Evolutionary conservation across 2,888 invertebrate species (phyloP).

Genomic region (Eremobia ochroleuca): DNA sequence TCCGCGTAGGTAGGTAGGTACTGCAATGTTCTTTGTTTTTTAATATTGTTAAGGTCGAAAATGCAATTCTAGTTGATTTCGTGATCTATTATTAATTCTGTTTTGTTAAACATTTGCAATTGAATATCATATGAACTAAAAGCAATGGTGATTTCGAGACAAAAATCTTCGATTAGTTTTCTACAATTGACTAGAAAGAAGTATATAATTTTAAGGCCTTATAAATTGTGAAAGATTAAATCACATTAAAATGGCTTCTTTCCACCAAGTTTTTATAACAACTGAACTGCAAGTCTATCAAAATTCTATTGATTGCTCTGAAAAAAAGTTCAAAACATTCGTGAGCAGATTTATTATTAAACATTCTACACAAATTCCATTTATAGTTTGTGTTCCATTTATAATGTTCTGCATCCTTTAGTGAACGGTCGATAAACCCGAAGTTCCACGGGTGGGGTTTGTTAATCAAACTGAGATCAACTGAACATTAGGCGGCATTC

Average conservation of each 20-base stretch:
- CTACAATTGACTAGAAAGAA: not conserved
- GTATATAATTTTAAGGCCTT: not conserved
- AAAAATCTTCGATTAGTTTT: not conserved
- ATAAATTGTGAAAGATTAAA: not conserved
- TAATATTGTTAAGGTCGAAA: conserved; percentile 33
- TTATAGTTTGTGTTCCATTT: conserved; percentile 7
- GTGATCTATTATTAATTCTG: conserved; percentile 2
- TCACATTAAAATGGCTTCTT: not conserved
- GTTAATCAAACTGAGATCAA: conserved; percentile 57
- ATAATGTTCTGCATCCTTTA: conserved; percentile 23
- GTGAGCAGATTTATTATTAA: conserved; percentile 1
- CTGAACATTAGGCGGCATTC: conserved; percentile 54
- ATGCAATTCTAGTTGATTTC: conserved; percentile 16
- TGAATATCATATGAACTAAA: not conserved
- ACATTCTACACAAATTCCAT: conserved; percentile 2
- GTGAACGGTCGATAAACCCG: conserved; percentile 64
- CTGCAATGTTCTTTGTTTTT: conserved; percentile 42
- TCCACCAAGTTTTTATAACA: not conserved
- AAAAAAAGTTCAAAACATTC: conserved; percentile 8
- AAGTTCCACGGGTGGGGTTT: conserved; percentile 53
- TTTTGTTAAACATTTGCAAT: not conserved
- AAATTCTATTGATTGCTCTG: not conserved
- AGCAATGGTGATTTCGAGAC: not conserved
- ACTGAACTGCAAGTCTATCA: not conserved
- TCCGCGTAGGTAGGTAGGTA: conserved; percentile 48